Evolutionary conservation across 2,797 vertebrate species (phyloP), one percentile per base, ranked within the genome.

Genomic region (Enteromius radiatus): DNA sequence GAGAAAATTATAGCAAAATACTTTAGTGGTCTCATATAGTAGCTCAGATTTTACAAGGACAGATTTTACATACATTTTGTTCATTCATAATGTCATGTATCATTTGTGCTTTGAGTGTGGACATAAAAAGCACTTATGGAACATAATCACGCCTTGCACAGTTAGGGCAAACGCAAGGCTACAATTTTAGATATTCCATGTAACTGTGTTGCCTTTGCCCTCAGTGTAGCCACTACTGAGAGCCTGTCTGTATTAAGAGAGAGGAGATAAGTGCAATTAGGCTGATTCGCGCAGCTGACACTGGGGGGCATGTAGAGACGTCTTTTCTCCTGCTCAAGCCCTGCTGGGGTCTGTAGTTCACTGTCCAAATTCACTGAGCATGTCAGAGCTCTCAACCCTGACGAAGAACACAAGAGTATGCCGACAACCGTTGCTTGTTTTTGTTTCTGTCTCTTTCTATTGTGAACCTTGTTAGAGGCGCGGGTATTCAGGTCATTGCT

Each of bases 401-500:
- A 65, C 41, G 21, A 78, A 38, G 47, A 76, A 84, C 45, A 63
- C 17, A 19, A 28, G 43, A 28, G 38, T 15, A 38, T 41, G 31
- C n/a, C 64, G 38, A 36, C 43, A 47, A n/a, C 17, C 19, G 7
- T 7, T 38, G 49, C 49, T 38, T 17, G 56, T 23, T 47, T 68
- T 68, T 70, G 19, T 67, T 75, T 77, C 84, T 78, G 54, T 56
- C 56, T 81, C 77, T 65, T 69, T 82, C 80, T 80, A 49, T 85
- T 61, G 28, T 88, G 82, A 80, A 28, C 84, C 41, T 67, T 45
- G 86, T 61, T 33, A 54, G 56, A 77, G 52, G 88, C 86, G 87
- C 84, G 87, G 90, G 83, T 90, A 91, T 93, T 89, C 91, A 93
- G 92, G 92, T 93, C 92, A 93, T 84, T 82, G 88, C 86, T 88